Base-by-base conservation (phyloP, 2,797 vertebrate genomes). In the Sternotherus odoratus region DNA sequence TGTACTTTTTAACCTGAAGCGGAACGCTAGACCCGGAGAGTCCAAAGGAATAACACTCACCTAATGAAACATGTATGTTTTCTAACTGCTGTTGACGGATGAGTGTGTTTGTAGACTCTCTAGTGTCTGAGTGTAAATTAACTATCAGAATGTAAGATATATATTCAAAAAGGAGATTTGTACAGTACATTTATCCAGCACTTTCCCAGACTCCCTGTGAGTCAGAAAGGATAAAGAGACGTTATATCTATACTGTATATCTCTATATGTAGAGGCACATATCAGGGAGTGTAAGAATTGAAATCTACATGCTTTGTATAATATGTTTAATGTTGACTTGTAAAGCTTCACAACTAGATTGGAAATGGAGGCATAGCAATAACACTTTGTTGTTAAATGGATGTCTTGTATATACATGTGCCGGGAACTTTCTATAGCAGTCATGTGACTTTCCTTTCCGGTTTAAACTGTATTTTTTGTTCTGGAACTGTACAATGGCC, bases 311-410 rank as follows among this genome's bases (percentile, higher is more conserved):
- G 89, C 85, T 88, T 83, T 48, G 77, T 75, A 3, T 6, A 85
- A 80, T 46, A 56, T 5, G 80, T 75, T 92, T 86, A 46, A 66
- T 53, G 90, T 28, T 30, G 60, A 23, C 85, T 75, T 23, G 82
- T 89, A 60, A 82, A 93, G 87, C 51, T 92, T 94, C 84, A 91
- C 72, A 84, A 69, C 90, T 77, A 87, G 83, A 77, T 93, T 93
- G 95, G 82, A 46, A 83, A 85, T 75, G 82, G 92, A 91, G 57
- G 88, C 92, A 81, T 17, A 91, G 97, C 97, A 97, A 96, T 97
- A 97, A 96, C 0, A 63, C 85, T 78, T 33, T 28, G 89, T n/a
- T 87, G 88, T 94, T 89, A 24, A 88, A 92, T 90, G 12, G 66
- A 49, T 2, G 43, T 91, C 93, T 57, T n/a, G 19, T 39, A 75